phyloP scores from a whole-genome alignment of 1,140 invertebrate genomes.

The Platorchestia sp. region DNA sequence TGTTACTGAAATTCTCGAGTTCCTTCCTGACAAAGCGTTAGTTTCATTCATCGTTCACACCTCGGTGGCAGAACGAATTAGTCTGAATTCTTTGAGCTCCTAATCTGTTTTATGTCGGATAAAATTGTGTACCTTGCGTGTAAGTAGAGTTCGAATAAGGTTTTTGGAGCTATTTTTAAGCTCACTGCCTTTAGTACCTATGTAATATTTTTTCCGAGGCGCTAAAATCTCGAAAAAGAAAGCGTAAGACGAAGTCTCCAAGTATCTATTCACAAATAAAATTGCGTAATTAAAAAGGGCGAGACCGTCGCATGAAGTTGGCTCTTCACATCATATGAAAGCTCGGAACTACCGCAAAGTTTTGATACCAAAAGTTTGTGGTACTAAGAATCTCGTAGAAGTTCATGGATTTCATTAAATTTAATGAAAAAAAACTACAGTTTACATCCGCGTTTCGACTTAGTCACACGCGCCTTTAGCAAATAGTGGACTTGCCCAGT shows the following conservation, averaged over 20 bases:
- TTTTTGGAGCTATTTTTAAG: no score
- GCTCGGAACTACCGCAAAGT: not conserved
- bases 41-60: no score
- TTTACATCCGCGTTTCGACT: not conserved
- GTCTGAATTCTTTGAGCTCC: no score
- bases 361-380: not conserved
- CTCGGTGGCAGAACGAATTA: no score
- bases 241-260: not conserved
- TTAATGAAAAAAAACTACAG: not conserved
- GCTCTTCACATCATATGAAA: not conserved
- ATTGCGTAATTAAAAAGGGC: not conserved
- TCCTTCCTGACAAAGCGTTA: not conserved
- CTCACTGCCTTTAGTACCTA: no score
- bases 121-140: no score
- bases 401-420: not conserved
- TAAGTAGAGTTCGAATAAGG: no score
- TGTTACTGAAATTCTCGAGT: not conserved
- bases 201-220: not conserved
- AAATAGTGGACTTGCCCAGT: not conserved
- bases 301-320: not conserved
- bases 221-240: not conserved
- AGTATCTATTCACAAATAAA: not conserved
- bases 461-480: not conserved
- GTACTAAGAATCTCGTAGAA: not conserved
- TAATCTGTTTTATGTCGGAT: no score